Conservation (phyloP, 1,140 invertebrate genomes). For the Heliconius nattereri region DNA sequence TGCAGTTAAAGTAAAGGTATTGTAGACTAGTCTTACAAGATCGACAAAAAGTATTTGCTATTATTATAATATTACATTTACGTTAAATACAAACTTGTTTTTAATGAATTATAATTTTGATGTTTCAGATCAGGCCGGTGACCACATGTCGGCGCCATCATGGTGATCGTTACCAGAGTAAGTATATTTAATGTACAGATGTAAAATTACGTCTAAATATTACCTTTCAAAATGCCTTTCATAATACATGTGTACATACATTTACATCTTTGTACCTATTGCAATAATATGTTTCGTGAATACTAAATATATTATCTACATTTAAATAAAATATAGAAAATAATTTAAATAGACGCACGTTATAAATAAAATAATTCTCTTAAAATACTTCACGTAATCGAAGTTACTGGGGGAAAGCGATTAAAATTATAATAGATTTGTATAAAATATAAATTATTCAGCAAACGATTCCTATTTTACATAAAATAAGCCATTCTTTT, state of each 20-base stretch:
- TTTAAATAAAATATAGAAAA: neutral
- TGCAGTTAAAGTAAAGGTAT: too few species aligned
- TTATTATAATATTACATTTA: neutral
- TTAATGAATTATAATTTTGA: slow-evolving; percentile 34
- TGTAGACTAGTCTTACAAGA: too few species aligned
- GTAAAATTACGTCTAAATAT: neutral
- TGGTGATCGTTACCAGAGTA: slow-evolving; percentile 88
- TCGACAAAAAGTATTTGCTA: too few species aligned
- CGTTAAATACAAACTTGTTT: neutral
- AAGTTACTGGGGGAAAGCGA: neutral
- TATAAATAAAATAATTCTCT: neutral
- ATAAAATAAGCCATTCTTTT: neutral
- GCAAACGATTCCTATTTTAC: neutral
- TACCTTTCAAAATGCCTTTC: neutral
- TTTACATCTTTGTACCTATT: too few species aligned
- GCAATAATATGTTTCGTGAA: neutral
- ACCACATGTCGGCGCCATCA: slow-evolving; percentile 82
- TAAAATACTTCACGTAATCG: slow-evolving; percentile 1
- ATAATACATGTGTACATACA: too few species aligned
- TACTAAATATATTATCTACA: neutral
- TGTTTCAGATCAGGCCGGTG: slow-evolving; percentile 72
- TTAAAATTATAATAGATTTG: slow-evolving; percentile 9
- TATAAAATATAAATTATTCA: slow-evolving; percentile 1
- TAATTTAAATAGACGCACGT: neutral
- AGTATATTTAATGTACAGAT: slow-evolving; percentile 52